Percentiles rank a stretch among this genome's conserved stretches.
These are phyloP conservation scores for Neoarius graeffei DNA, from an alignment of 2,113 vertebrate genomes.

Conservation along the genomic window DNA sequence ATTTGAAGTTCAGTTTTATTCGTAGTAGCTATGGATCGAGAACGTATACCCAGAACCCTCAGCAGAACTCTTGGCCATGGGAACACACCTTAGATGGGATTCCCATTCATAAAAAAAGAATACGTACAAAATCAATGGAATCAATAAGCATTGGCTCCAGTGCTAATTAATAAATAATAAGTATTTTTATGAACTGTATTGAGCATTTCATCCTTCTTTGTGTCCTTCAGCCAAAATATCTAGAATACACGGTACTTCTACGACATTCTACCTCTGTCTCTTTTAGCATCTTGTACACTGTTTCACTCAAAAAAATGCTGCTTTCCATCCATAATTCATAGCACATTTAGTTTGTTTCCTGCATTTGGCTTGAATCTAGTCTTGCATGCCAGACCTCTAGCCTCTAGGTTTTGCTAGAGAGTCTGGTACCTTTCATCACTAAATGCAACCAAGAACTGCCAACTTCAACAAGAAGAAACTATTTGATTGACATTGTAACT, in stretches of 20 bases:
- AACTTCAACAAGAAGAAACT: not conserved
- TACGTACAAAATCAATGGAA: not conserved
- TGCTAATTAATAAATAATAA: not conserved
- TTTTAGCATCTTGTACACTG: not conserved
- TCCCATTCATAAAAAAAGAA: not conserved
- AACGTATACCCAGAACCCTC: not conserved
- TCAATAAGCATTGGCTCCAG: not conserved
- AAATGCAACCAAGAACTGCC: not conserved
- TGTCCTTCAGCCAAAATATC: not conserved
- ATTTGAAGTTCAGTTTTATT: not conserved
- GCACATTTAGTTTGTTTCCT: not conserved
- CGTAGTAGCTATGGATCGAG: not conserved
- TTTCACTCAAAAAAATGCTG: not conserved
- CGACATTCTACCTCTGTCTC: not conserved
- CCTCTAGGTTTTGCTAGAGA: not conserved
- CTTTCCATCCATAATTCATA: not conserved
- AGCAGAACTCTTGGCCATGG: too few relatives aligned
- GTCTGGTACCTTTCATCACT: not conserved
- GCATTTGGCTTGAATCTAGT: not conserved
- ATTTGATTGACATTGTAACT: not conserved
- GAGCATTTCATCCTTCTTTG: not conserved
- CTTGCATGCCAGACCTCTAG: not conserved
- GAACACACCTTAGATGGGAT: not conserved
- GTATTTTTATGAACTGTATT: not conserved
- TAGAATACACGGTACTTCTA: not conserved